Evolutionary conservation across 2,113 vertebrate species (phyloP), one percentile per base, ranked within the genome.

Genomic region (Bolborhynchus lineola): DNA sequence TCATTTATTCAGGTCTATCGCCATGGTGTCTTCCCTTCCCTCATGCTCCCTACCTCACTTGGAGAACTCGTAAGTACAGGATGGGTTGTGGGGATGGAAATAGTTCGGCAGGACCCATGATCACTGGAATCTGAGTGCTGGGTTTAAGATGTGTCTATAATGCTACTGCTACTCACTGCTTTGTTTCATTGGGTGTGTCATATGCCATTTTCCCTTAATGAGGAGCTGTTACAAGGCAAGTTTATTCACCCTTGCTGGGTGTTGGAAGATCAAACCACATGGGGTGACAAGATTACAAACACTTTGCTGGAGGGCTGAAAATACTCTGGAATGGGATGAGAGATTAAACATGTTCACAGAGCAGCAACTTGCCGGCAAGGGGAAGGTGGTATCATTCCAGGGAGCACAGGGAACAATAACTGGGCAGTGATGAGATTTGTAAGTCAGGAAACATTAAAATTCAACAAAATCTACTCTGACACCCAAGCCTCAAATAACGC

Each of bases 381-480:
- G 78, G 92, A 92, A 96, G 69, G 82, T 77, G 65, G 70, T 95
- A 70, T 55, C 6, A 0, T 82, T 95, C 82, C 91, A 95, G 69
- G 77, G 65, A 94, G 82, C 16, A 3, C 3, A 88, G 87, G 79
- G 95, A 89, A 86, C 42, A 50, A 49, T 63, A 71, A 67, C 75
- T 33, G 65, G 88, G 93, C 87, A 86, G 72, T 55, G 49, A 90
- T 18, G 77, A 93, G 86, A 95, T 24, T 37, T 77, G 83, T 62
- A 76, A 82, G 82, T 70, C 91, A 92, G 94, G 89, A 96, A 95
- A 96, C 86, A 95, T 74, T 91, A 95, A 96, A 95, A 97, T 92
- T 90, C 93, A 96, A 68, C 90, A 87, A 93, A 96, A 93, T 92
- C 83, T 90, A 71, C 46, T 91, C 92, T 75, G 86, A 92, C 88